These are phyloP conservation scores for Drosophila ezoana DNA, from an alignment of 2,888 invertebrate species.

Conservation along the genomic window DNA sequence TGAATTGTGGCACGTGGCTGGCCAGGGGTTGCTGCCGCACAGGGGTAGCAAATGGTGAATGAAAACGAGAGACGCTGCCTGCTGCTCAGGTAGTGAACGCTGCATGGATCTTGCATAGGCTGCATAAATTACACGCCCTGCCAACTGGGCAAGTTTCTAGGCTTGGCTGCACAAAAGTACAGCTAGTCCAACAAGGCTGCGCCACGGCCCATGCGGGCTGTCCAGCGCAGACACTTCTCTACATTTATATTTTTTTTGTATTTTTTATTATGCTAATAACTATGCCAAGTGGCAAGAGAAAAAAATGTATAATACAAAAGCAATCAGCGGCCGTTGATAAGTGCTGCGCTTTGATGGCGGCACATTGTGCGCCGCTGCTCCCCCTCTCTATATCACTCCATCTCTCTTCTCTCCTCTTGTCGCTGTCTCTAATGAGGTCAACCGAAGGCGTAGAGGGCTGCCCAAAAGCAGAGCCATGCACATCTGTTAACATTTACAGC, in stretches of 20 bases:
- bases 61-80: constrained; percentile 14
- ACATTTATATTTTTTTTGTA: too few species aligned
- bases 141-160: constrained; percentile 37
- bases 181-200: constrained; percentile 41
- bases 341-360: constrained; percentile 50
- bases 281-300: constrained; percentile 46
- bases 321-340: constrained; percentile 52
- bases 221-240: constrained; percentile 55
- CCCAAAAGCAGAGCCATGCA: constrained; percentile 46
- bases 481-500: constrained; percentile 71
- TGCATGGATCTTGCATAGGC: constrained; percentile 36
- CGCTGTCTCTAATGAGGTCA: constrained; percentile 68
- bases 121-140: constrained; percentile 76
- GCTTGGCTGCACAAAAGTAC: constrained; percentile 47
- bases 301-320: constrained; percentile 35
- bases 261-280: constrained; percentile 51
- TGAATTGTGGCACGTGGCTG: constrained; percentile 70
- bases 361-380: constrained; percentile 42
- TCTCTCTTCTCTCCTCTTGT: constrained; percentile 1
- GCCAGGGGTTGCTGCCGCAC: constrained; percentile 43
- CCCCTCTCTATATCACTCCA: not conserved
- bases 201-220: constrained; percentile 62
- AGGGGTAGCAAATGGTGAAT: constrained; percentile 47
- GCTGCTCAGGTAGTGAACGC: constrained; percentile 40
- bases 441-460: constrained; percentile 29